These are phyloP conservation scores for silkworm (Bombyx mori) DNA, from an alignment of 1,140 invertebrate species.

Conservation along the genomic window DNA sequence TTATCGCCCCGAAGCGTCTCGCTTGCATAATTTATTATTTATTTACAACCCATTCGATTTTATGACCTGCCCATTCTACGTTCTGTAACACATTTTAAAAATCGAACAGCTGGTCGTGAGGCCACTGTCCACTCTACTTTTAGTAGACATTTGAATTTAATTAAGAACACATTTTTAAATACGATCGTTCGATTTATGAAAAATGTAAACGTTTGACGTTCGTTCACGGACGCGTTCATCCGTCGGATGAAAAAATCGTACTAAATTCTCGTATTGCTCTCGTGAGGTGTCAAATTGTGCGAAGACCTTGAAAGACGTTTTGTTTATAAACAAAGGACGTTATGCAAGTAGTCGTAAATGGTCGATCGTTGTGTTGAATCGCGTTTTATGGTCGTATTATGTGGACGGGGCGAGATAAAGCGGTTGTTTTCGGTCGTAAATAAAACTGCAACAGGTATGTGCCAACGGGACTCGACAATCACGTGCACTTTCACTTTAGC, in stretches of 20 bases:
- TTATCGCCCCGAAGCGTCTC: slow-evolving; percentile 20
- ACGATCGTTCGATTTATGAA: no score
- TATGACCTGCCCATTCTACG: slow-evolving; percentile 16
- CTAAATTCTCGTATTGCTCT: slow-evolving; percentile 21
- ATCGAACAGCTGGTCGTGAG: background rate
- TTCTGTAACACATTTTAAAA: slow-evolving; percentile 5
- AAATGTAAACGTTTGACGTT: no score
- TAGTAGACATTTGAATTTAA: no score
- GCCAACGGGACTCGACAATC: slow-evolving; percentile 56
- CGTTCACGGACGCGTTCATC: slow-evolving; percentile 21
- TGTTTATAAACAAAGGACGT: slow-evolving; percentile 68
- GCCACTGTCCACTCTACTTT: no score
- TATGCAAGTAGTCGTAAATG: slow-evolving; percentile 57
- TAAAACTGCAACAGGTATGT: slow-evolving; percentile 67
- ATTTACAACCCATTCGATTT: slow-evolving; percentile 28
- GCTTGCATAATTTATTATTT: slow-evolving; percentile 29
- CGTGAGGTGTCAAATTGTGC: slow-evolving; percentile 13
- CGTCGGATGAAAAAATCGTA: slow-evolving; percentile 30
- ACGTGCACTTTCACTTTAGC: slow-evolving; percentile 56
- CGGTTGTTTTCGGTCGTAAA: slow-evolving; percentile 69
- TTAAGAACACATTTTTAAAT: no score
- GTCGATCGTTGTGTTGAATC: slow-evolving; percentile 48
- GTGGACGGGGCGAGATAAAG: slow-evolving; percentile 62
- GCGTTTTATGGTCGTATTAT: slow-evolving; percentile 63
- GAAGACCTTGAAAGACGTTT: slow-evolving; percentile 43